Conservation (phyloP, 1,140 invertebrate species). For the Palaemon carinicauda region DNA sequence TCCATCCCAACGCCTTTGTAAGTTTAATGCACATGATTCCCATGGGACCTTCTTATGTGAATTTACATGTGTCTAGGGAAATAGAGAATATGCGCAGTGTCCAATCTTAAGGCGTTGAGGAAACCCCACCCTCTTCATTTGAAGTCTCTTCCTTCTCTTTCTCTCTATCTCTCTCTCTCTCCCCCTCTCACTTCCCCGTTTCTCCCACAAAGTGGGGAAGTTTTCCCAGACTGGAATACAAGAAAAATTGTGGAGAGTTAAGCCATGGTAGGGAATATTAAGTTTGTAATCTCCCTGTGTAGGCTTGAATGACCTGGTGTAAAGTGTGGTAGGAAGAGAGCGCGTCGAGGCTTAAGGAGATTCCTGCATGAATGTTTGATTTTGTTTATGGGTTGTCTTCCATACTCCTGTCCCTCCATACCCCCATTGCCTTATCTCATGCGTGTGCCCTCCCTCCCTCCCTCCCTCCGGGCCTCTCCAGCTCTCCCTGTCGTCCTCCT, state of each 20-base stretch:
- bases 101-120: background rate
- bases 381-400: background rate
- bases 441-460: background rate
- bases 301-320: background rate
- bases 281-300: slow-evolving; percentile 10
- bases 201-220: background rate
- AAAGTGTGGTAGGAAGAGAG: background rate
- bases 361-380: slow-evolving; percentile 20
- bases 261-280: slow-evolving; percentile 11
- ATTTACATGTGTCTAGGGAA: slow-evolving; percentile 17
- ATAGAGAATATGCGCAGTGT: background rate
- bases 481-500: background rate
- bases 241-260: background rate
- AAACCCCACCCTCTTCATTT: background rate
- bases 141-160: background rate
- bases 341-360: background rate
- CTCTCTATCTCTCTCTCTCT: too few species aligned
- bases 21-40: slow-evolving; percentile 29
- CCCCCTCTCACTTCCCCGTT: too few species aligned
- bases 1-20: slow-evolving; percentile 24
- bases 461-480: too few species aligned
- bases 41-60: background rate
- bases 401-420: background rate
- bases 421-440: background rate
- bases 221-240: background rate